Evolutionary conservation across 2,888 invertebrate species (phyloP).

Genomic region (Cephus pulcher): DNA sequence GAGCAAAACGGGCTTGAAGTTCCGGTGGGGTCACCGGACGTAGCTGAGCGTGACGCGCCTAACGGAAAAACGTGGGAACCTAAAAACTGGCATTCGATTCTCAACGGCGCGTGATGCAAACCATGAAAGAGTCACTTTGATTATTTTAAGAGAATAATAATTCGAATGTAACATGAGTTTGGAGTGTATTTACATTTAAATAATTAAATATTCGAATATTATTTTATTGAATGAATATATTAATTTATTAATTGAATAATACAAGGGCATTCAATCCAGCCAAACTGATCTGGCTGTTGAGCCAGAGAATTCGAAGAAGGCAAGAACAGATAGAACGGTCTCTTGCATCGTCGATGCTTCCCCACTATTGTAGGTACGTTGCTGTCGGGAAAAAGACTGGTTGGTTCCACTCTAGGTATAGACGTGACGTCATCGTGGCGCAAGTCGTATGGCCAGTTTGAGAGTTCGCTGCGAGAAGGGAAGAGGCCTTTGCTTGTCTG

Average conservation of each 20-base stretch:
- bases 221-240: background rate
- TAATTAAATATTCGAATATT: background rate
- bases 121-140: background rate
- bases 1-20: conserved; percentile 52
- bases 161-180: background rate
- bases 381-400: conserved; percentile 28
- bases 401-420: conserved; percentile 49
- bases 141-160: background rate
- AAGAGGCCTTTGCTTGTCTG: conserved; percentile 26
- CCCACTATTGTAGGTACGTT: background rate
- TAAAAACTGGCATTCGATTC: conserved; percentile 11
- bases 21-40: conserved; percentile 64
- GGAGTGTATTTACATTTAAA: background rate
- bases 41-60: conserved; percentile 56
- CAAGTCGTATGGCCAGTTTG: conserved; percentile 35
- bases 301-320: background rate
- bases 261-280: background rate
- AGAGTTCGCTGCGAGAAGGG: conserved; percentile 32
- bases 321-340: background rate
- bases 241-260: background rate
- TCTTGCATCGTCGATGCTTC: background rate
- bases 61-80: conserved; percentile 67
- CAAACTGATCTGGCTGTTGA: background rate
- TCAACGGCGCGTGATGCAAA: background rate
- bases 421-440: conserved; percentile 10